phyloP scores from a whole-genome alignment of 2,888 invertebrate species.

The Smittia sp. region DNA sequence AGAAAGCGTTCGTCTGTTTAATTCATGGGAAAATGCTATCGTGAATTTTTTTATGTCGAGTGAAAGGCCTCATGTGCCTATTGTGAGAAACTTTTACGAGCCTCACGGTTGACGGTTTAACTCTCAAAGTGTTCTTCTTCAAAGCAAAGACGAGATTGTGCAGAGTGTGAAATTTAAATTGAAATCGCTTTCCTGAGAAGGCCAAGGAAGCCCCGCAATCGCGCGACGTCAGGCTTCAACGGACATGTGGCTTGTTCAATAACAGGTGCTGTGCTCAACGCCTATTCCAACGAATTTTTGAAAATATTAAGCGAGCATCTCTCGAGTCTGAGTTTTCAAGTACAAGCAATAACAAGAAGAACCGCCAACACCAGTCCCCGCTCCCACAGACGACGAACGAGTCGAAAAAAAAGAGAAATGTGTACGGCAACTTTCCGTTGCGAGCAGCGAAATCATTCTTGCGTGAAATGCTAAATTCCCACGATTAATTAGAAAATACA shows the following conservation, averaged over 20 bases:
- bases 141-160: background rate
- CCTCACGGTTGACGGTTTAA: slow-evolving; percentile 22
- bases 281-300: slow-evolving; percentile 4
- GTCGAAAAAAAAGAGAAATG: background rate
- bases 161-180: slow-evolving; percentile 1
- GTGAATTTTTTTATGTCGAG: slow-evolving; percentile 17
- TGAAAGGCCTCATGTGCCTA: slow-evolving; percentile 31
- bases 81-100: slow-evolving; percentile 28
- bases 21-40: slow-evolving; percentile 37
- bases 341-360: slow-evolving; percentile 11
- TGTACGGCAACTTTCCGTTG: slow-evolving; percentile 1
- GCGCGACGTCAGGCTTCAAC: no score
- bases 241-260: background rate
- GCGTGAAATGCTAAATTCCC: slow-evolving; percentile 41
- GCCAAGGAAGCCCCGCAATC: background rate
- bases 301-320: background rate
- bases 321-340: background rate
- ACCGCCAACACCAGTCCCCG: background rate
- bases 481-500: slow-evolving; percentile 41
- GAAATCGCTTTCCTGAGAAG: background rate
- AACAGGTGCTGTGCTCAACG: slow-evolving; percentile 19
- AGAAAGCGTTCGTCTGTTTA: slow-evolving; percentile 24
- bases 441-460: slow-evolving; percentile 37
- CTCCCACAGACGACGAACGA: background rate
- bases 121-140: slow-evolving; percentile 16